Percentiles rank a stretch among this genome's conserved stretches.
phyloP scores from a whole-genome alignment of 2,113 vertebrate species.

The Apistogramma diplotaenia region DNA sequence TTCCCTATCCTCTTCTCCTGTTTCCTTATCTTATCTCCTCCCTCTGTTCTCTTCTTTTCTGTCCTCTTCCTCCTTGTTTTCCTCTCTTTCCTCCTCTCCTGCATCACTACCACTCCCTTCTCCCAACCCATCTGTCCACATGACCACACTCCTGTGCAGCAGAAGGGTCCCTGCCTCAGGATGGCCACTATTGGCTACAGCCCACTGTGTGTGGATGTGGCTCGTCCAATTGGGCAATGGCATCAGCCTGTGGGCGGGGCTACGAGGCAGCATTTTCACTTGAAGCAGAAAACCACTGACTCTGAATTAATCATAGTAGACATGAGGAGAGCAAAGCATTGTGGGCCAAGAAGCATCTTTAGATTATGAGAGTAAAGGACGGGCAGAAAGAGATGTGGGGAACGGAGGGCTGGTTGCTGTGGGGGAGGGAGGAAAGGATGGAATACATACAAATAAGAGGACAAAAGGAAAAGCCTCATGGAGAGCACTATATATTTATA shows the following conservation, averaged over 20 bases:
- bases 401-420: background rate
- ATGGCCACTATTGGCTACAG: constrained; percentile 48
- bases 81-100: background rate
- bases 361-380: constrained; percentile 7
- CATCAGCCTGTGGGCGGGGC: constrained; percentile 16
- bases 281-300: constrained; percentile 61
- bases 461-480: background rate
- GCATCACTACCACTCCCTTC: constrained; percentile 35
- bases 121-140: constrained; percentile 62
- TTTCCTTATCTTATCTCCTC: background rate
- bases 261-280: constrained; percentile 47
- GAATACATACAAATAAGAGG: background rate
- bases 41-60: background rate
- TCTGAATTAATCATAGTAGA: constrained; percentile 74
- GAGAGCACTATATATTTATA: no score
- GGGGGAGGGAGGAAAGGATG: background rate
- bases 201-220: constrained; percentile 15
- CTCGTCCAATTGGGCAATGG: constrained; percentile 41
- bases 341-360: constrained; percentile 51
- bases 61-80: background rate
- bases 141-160: constrained; percentile 56
- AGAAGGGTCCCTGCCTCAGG: constrained; percentile 50
- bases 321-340: constrained; percentile 65
- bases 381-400: background rate
- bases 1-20: background rate